phyloP scores from a whole-genome alignment of 1,140 invertebrate genomes.

The Riptortus pedestris region DNA sequence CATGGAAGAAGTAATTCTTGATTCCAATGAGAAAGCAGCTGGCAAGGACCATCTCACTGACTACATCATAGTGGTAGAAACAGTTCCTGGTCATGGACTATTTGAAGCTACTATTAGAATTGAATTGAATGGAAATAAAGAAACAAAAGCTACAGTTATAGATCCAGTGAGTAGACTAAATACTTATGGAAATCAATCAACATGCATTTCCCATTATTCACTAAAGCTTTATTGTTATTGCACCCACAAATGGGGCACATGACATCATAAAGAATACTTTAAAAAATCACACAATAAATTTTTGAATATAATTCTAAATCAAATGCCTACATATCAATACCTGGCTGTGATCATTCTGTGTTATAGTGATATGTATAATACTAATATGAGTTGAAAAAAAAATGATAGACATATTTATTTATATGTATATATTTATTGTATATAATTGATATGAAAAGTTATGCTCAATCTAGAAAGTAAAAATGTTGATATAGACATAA shows the following conservation, averaged over 20 bases:
- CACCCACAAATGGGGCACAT: no score
- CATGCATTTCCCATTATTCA: constrained; percentile 58
- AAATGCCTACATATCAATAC: not conserved
- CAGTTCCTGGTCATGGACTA: constrained; percentile 29
- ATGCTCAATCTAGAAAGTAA: not conserved
- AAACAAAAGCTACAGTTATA: constrained; percentile 36
- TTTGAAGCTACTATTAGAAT: constrained; percentile 42
- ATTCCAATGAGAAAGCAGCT: constrained; percentile 10
- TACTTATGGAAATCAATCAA: constrained; percentile 63
- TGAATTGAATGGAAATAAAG: not conserved
- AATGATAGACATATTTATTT: no score
- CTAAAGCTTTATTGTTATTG: constrained; percentile 72
- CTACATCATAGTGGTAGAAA: constrained; percentile 30
- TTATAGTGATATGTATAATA: no score
- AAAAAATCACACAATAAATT: no score
- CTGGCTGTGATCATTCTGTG: not conserved
- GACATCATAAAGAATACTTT: no score
- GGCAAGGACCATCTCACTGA: constrained; percentile 21
- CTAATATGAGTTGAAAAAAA: no score
- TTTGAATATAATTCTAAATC: no score
- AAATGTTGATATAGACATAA: no score
- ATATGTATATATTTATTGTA: not conserved
- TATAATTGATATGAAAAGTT: not conserved
- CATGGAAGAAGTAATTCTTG: constrained; percentile 23
- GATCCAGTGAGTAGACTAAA: constrained; percentile 65